Base-by-base conservation (phyloP, 2,888 invertebrate species). In the Hirudinaria manillensis region DNA sequence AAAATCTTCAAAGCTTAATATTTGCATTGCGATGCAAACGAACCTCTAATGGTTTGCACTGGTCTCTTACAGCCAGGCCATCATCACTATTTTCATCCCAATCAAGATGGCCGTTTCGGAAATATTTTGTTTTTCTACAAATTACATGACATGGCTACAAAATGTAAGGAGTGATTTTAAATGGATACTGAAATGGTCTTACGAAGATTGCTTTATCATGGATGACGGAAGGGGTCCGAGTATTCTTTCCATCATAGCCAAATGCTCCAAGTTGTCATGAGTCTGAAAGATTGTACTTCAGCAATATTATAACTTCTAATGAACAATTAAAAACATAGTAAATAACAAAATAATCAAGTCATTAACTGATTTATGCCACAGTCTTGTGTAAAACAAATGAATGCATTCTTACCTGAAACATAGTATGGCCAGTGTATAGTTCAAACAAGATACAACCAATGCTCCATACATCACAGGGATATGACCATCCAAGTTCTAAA, bases 181-280 rank as follows among this genome's bases (percentile, higher is more conserved):
- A 68, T 32, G 34, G 32, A 13, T 29, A 16, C 24, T 13, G 19
- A 29, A 45, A 27, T 65, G 0, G 7, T 81, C 85, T 81, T 87
- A 93, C 94, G 87, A 87, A 71, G 88, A 86, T 81, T 86, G 87
- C 77, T 87, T 86, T 68, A 86, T 84, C 88, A 88, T 88, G 76
- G 96, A 91, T 87, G 92, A 92, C 74, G 99, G 98, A 85, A 99
- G 91, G 81, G 93, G 91, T 77, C 99, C 98, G 78, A 99, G 89
- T 83, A 99, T 98, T 82, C 98, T 89, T 87, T 99, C 97, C 99
- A 99, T 99, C 98, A 99, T 99, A 80, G 99, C 99, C 84, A 99
- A 89, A 88, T 99, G 99, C 86, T 99, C 99, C 80, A 95, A 90
- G 88, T 99, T 99, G 88, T 99, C 98, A 87, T 99, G 99, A 56